These are phyloP conservation scores for Pelecanus crispus DNA, from an alignment of 2,113 vertebrate species.

Conservation along the genomic window DNA sequence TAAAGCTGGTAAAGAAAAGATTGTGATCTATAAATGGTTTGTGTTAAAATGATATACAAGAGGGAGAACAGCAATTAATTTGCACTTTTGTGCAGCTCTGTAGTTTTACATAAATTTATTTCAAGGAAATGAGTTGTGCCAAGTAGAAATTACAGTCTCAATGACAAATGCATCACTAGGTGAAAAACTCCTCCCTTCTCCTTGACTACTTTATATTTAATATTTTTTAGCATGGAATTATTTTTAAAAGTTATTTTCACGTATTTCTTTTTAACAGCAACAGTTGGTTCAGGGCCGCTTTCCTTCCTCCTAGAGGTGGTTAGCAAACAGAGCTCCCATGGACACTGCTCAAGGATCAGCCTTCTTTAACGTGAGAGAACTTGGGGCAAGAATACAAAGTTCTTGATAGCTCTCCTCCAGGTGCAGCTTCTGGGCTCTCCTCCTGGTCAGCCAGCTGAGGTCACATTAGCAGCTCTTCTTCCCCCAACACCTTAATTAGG, in stretches of 20 bases:
- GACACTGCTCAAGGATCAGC: background rate
- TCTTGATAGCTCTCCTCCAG: slow-evolving; percentile 13
- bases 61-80: background rate
- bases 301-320: background rate
- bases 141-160: background rate
- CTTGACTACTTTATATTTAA: background rate
- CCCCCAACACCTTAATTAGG: background rate
- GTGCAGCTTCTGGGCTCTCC: background rate
- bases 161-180: background rate
- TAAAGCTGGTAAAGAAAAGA: background rate
- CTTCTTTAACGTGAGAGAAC: background rate
- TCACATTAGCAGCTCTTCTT: background rate
- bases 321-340: background rate
- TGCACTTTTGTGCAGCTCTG: background rate
- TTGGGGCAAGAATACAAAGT: background rate
- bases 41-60: background rate
- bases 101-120: slow-evolving; percentile 9
- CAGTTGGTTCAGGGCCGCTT: background rate
- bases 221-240: background rate
- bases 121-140: background rate
- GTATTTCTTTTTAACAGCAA: background rate
- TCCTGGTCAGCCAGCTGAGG: background rate
- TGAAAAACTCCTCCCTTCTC: background rate
- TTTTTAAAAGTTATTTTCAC: background rate
- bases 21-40: background rate